Conservation (phyloP, 2,113 vertebrate species). For the Pampusana beccarii region DNA sequence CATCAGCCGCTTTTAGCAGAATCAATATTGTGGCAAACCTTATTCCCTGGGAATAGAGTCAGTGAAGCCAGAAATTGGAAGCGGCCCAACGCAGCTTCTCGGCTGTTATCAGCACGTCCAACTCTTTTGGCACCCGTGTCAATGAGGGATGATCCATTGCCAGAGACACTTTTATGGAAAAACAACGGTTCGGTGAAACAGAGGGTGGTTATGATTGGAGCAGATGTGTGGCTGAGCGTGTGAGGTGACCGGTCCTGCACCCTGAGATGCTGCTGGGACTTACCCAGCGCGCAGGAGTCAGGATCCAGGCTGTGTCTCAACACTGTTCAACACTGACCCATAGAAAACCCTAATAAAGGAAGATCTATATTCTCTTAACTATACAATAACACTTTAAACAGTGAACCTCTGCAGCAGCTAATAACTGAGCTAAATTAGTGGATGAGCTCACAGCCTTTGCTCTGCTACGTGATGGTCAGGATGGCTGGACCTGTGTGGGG, state of each 20-base stretch:
- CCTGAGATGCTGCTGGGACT: neutral
- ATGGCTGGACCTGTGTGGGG: neutral
- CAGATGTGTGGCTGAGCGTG: neutral
- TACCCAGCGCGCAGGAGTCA: too few species aligned
- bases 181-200: neutral
- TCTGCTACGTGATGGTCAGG: neutral
- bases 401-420: neutral
- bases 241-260: neutral
- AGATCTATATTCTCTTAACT: neutral
- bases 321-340: rapidly evolving
- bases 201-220: neutral
- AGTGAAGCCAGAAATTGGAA: neutral
- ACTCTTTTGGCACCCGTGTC: neutral
- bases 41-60: neutral
- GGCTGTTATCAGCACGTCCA: neutral
- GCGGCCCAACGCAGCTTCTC: neutral
- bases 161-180: neutral
- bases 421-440: neutral
- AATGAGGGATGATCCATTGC: neutral
- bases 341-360: neutral
- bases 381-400: rapidly evolving
- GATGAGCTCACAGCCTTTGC: neutral
- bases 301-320: neutral
- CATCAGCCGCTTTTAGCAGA: neutral
- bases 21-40: neutral